Evolutionary conservation across 92 coral and sea anemone genomes (phyloP).

Genomic region (Pocillopora grandis): DNA sequence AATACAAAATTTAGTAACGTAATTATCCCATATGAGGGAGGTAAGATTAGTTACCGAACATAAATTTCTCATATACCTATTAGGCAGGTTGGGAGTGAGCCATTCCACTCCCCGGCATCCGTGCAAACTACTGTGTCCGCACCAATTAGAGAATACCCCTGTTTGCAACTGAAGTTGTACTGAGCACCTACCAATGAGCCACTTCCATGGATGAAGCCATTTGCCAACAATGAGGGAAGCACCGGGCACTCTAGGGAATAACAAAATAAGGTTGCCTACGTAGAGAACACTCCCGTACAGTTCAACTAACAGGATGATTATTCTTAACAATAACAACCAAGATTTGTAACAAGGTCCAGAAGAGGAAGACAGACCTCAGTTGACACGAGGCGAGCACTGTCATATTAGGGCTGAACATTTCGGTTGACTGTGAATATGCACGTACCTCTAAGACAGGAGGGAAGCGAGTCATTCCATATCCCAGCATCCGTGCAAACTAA

Average conservation of each 20-base stretch:
- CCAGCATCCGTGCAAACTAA: conserved; percentile 27
- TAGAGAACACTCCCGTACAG: too few species aligned
- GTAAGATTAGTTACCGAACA: too few species aligned
- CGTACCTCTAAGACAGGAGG: conserved; percentile 28
- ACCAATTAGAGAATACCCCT: conserved; percentile 34
- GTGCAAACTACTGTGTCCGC: conserved; percentile 15
- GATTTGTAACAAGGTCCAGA: too few species aligned
- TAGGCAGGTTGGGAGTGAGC: conserved; percentile 22
- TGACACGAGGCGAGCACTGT: too few species aligned
- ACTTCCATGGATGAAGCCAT: conserved; percentile 23
- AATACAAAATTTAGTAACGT: not conserved
- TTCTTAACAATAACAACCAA: too few species aligned
- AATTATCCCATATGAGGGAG: not conserved
- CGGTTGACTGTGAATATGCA: too few species aligned
- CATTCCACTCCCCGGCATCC: conserved; percentile 36
- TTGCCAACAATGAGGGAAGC: not conserved
- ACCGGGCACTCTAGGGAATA: conserved; percentile 20
- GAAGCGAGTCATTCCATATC: conserved; percentile 15
- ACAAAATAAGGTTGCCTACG: not conserved
- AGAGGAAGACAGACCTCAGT: too few species aligned
- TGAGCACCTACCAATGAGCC: conserved; percentile 34
- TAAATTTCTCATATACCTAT: conserved; percentile 4
- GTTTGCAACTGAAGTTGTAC: conserved; percentile 18
- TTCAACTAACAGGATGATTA: too few species aligned
- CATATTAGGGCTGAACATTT: too few species aligned